These are phyloP conservation scores for Mormoops blainvillei DNA, from an alignment of 2,113 vertebrate genomes.

Conservation along the genomic window DNA sequence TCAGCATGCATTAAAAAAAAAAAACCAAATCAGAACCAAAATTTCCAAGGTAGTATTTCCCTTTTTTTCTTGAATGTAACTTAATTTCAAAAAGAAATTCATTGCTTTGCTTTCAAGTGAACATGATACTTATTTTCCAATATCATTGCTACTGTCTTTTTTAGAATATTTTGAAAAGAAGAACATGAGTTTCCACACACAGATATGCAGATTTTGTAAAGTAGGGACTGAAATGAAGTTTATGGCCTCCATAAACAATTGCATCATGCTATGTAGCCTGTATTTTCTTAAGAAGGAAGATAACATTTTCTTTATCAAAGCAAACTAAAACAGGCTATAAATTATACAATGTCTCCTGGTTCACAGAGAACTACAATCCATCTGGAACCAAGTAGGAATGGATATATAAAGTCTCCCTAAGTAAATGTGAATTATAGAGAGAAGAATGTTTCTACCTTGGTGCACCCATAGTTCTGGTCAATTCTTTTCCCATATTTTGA, in stretches of 20 bases:
- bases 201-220: neutral
- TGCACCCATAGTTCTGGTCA: neutral
- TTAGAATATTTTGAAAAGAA: constrained; percentile 7
- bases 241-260: constrained; percentile 23
- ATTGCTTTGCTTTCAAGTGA: constrained; percentile 6
- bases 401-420: neutral
- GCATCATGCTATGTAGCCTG: neutral
- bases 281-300: constrained; percentile 59
- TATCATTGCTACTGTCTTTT: neutral
- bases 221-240: neutral
- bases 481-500: neutral
- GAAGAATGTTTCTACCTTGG: neutral
- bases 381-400: constrained; percentile 15
- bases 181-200: neutral
- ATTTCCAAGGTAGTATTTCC: neutral
- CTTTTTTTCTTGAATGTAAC: neutral
- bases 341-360: constrained; percentile 29
- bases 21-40: neutral
- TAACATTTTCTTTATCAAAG: constrained; percentile 41
- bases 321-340: constrained; percentile 41
- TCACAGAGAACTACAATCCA: constrained; percentile 26
- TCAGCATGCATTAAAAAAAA: neutral
- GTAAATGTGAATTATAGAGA: neutral
- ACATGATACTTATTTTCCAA: neutral
- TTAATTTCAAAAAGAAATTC: neutral